Evolutionary conservation across 2,888 invertebrate species (phyloP).

Genomic region (Gastracanthus pulcherrimus): DNA sequence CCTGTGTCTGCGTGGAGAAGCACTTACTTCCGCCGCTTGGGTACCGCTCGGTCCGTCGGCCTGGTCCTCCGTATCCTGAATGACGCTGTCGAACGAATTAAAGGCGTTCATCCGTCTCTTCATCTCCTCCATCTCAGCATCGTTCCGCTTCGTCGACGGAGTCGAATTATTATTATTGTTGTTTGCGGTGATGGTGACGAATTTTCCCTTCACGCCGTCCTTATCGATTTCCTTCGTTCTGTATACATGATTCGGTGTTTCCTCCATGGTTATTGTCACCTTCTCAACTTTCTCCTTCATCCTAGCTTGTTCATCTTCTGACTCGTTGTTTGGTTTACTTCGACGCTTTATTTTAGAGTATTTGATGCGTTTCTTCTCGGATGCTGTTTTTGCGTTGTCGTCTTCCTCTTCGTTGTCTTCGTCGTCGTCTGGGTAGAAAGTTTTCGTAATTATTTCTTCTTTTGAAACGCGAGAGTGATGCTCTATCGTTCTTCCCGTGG

Average conservation of each 20-base stretch:
- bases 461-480: constrained; percentile 67
- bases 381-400: background rate
- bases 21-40: constrained; percentile 59
- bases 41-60: constrained; percentile 30
- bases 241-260: constrained; percentile 66
- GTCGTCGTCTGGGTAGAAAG: constrained; percentile 61
- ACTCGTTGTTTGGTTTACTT: constrained; percentile 23
- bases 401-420: constrained; percentile 33
- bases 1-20: constrained; percentile 53
- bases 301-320: constrained; percentile 4
- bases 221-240: constrained; percentile 64
- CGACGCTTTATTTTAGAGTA: constrained; percentile 12
- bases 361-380: constrained; percentile 1
- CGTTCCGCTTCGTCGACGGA: background rate
- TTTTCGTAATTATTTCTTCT: constrained; percentile 66
- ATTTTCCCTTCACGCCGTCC: constrained; percentile 64
- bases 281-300: constrained; percentile 63
- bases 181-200: constrained; percentile 63
- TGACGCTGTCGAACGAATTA: constrained; percentile 20
- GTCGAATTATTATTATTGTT: constrained; percentile 61
- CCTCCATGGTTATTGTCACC: constrained; percentile 63
- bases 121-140: constrained; percentile 56
- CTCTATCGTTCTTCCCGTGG: constrained; percentile 62
- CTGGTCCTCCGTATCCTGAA: constrained; percentile 51
- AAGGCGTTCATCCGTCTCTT: constrained; percentile 55